Base-by-base conservation (phyloP, 1,140 invertebrate species). In the Reticulitermes speratus region DNA sequence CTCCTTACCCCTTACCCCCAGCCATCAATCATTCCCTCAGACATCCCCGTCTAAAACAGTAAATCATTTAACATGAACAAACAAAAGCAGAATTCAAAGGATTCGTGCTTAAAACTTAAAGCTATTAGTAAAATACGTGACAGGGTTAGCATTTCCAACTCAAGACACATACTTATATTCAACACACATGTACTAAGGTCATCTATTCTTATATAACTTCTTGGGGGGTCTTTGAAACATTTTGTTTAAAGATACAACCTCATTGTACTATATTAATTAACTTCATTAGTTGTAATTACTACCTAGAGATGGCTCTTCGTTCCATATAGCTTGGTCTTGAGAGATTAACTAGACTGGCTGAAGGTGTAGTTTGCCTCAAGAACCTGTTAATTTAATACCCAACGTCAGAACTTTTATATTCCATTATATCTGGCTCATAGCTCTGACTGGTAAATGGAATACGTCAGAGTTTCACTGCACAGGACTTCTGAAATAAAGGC, bases 231-330 rank as follows among this genome's bases (percentile, higher is more conserved):
- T 30, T 1, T 6, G 2, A 9, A 75, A 30, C 65, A 75, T 30
- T 75, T 75, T 75, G 2, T 8, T 30, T 75, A 30, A 75, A 30
- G 3, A 25, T 75, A 75, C 65, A 75, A 8, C n/a, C 65, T 75
- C 65, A 16, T 75, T 75, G n/a, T 75, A 30, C 65, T 75, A 6
- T 25, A 75, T 75, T 75, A 75, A 75, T 75, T 75, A 75, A 75
- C 25, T 75, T 30, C 65, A 75, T 75, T 75, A 75, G 65, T 75
- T 75, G n/a, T 75, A 75, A 75, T 75, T 75, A 75, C 65, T 75
- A 75, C 65, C 25, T 75, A 8, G 59, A 65, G 59, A 65, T 65
- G 59, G 59, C 59, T 23, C 59, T 75, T 75, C 1, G 25, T 25
- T 75, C 65, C n/a, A 75, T 25, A 30, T 30, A 75, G n/a, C n/a